Base-by-base conservation (phyloP, 2,797 vertebrate species). In the Peromyscus eremicus region DNA sequence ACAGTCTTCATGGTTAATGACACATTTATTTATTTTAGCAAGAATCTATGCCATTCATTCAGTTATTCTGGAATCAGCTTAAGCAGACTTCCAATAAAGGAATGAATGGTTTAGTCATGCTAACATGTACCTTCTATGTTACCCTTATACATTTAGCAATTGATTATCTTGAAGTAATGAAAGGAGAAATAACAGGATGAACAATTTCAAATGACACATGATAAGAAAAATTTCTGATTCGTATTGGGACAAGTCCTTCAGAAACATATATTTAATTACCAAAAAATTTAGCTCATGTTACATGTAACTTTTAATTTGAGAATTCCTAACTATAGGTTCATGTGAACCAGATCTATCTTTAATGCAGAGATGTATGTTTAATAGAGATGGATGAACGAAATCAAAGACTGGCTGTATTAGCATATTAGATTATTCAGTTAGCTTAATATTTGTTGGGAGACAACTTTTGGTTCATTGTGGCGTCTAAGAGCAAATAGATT, bases 211-310 rank as follows among this genome's bases (percentile, higher is more conserved):
- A 43, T 82, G 52, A 49, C 19, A 52, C 5, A 84, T 92, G 27
- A 66, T 52, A 84, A 92, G 9, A 77, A 84, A 85, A 19, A 90
- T 55, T 88, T 85, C 49, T 83, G 46, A 81, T 84, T 92, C 14
- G 46, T 77, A 62, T 64, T 62, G 52, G 43, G 29, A 21, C 37
- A 93, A 40, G 27, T 21, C 62, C 71, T 27, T 77, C 71, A 77
- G 62, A 94, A 91, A 60, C 71, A 80, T 49, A 77, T 34, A 68
- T n/a, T 57, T 16, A 92, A 4, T 83, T 52, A 85, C 43, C 14
- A 10, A 34, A 14, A 87, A 60, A 37, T 37, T 85, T 68, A 34
- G 37, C 34, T n/a, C 49, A 46, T 89, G 34, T 60, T 92, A 52
- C 16, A 37, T 52, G 29, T 55, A 92, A 85, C 17, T 49, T 76